phyloP scores from a whole-genome alignment of 2,888 invertebrate genomes.

The Melieria omissa region DNA sequence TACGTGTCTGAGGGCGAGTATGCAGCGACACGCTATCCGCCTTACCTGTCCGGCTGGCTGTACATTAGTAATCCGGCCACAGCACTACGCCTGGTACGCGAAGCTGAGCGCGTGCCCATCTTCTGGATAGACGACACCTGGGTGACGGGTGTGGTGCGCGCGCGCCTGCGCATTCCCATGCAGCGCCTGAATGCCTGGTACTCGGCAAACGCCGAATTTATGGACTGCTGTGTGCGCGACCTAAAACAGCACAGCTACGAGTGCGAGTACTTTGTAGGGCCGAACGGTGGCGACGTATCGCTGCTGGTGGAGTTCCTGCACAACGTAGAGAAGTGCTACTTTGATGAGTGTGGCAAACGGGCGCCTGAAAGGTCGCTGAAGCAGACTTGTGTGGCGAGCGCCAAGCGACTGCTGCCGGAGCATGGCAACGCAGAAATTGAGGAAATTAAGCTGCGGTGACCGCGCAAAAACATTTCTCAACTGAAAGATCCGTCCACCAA shows the following conservation, averaged over 20 bases:
- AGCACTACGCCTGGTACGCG: constrained; percentile 70
- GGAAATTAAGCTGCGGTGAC: constrained; percentile 55
- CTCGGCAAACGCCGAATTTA: constrained; percentile 77
- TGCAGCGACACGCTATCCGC: constrained; percentile 72
- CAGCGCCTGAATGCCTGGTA: constrained; percentile 73
- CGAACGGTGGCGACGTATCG: constrained; percentile 80
- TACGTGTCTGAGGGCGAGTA: constrained; percentile 79
- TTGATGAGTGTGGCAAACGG: constrained; percentile 70
- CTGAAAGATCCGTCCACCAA: too few species aligned
- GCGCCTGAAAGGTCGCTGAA: constrained; percentile 68
- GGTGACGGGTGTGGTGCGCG: constrained; percentile 81
- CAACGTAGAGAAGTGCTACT: constrained; percentile 72
- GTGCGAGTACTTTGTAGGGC: constrained; percentile 79
- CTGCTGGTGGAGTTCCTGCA: constrained; percentile 75
- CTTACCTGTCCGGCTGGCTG: constrained; percentile 86
- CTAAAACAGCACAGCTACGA: constrained; percentile 70
- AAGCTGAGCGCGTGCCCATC: constrained; percentile 71
- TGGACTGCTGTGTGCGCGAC: constrained; percentile 80
- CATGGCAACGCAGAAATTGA: constrained; percentile 61
- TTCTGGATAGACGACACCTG: constrained; percentile 95
- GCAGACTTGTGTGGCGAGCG: constrained; percentile 72
- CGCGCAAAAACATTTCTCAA: constrained; percentile 3
- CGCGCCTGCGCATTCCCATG: constrained; percentile 70
- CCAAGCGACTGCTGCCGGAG: constrained; percentile 56
- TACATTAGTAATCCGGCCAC: constrained; percentile 79